Percentiles rank a stretch among this genome's conserved stretches.
These are phyloP conservation scores for Enteromius trimaculatus DNA, from an alignment of 2,797 vertebrate species.

Conservation along the genomic window DNA sequence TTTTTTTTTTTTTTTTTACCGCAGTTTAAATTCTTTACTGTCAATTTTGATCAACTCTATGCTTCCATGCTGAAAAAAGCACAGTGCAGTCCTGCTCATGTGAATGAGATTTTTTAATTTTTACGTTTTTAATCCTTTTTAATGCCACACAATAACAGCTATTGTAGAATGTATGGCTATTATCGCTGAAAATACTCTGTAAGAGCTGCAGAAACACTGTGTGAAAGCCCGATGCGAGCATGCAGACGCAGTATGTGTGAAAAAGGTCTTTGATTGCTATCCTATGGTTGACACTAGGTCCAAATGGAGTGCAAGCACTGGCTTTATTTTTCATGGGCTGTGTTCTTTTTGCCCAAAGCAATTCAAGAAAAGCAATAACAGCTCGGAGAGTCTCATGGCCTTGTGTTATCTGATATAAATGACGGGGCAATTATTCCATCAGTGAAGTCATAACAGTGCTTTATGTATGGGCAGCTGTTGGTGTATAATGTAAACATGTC, in stretches of 20 bases:
- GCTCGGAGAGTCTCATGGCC: conserved; percentile 23
- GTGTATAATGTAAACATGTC: neutral
- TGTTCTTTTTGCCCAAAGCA: conserved; percentile 34
- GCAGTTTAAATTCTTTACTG: neutral
- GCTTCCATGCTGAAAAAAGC: neutral
- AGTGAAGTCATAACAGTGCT: conserved; percentile 7
- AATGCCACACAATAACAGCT: neutral
- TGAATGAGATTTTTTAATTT: neutral
- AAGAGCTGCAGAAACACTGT: neutral
- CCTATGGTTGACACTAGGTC: conserved; percentile 20
- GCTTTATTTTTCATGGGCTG: conserved; percentile 18
- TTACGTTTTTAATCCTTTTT: neutral
- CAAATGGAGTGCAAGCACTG: conserved; percentile 2
- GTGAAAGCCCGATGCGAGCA: neutral
- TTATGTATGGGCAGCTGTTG: conserved; percentile 4
- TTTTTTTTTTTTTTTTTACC: no score
- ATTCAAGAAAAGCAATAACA: conserved; percentile 32
- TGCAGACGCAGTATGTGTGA: neutral
- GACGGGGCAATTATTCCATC: conserved; percentile 32
- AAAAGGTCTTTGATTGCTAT: conserved; percentile 12
- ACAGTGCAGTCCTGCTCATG: neutral
- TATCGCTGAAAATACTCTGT: neutral
- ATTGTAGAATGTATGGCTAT: neutral
- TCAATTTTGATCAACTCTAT: neutral
- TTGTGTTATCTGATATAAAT: conserved; percentile 30